Percentiles rank a stretch among this genome's conserved stretches.
These are phyloP conservation scores for Pseudachorutes palmiensis DNA, from an alignment of 1,140 invertebrate genomes.

Conservation along the genomic window DNA sequence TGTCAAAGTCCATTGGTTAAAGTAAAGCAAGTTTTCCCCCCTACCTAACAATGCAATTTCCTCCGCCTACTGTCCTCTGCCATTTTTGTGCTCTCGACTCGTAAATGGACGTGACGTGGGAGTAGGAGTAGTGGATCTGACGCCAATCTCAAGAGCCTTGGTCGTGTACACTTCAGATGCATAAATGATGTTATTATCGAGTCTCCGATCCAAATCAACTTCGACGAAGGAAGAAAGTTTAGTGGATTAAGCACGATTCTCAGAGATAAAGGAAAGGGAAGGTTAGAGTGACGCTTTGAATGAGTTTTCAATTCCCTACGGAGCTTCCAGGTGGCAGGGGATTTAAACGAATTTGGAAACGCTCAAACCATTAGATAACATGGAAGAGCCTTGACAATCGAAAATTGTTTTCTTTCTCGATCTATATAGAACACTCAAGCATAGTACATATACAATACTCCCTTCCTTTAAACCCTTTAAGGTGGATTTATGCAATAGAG, in stretches of 20 bases:
- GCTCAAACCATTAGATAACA: neutral
- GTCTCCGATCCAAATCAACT: neutral
- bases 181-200: conserved; percentile 14
- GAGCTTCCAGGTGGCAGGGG: neutral
- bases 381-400: too few species aligned
- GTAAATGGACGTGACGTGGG: conserved; percentile 1
- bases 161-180: neutral
- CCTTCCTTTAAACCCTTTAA: too few species aligned
- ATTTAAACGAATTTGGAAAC: neutral
- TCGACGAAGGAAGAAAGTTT: neutral
- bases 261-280: neutral
- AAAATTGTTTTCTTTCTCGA: neutral
- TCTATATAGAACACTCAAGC: too few species aligned
- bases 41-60: conserved; percentile 12
- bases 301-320: neutral
- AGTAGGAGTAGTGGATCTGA: too few species aligned
- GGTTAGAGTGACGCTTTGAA: neutral
- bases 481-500: too few species aligned
- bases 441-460: too few species aligned
- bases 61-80: neutral
- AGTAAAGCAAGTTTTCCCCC: neutral
- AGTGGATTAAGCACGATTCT: neutral
- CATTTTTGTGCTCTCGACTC: neutral
- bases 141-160: too few species aligned
- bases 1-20: conserved; percentile 9